phyloP scores from a whole-genome alignment of 2,113 vertebrate species.

The Phyllostomus discolor region DNA sequence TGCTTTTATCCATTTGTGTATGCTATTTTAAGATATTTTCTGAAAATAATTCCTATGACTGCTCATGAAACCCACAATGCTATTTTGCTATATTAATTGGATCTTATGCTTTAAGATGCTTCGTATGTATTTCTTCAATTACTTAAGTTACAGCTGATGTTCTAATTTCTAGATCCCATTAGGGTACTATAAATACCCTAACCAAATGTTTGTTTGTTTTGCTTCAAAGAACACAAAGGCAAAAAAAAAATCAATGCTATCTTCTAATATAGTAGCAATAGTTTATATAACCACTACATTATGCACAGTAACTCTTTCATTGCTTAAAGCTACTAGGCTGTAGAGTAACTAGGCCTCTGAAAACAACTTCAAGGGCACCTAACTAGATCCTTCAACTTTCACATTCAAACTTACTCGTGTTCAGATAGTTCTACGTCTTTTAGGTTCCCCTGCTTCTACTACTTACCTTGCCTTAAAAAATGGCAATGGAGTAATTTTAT shows the following conservation, averaged over 20 bases:
- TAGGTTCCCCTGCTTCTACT: not conserved
- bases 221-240: constrained; percentile 14
- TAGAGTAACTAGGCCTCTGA: not conserved
- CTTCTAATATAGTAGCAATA: not conserved
- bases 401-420: constrained; percentile 20
- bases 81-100: not conserved
- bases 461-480: constrained; percentile 8
- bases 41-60: constrained; percentile 13
- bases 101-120: constrained; percentile 25
- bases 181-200: constrained; percentile 35
- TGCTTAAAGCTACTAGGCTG: constrained; percentile 5
- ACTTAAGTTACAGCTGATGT: constrained; percentile 30
- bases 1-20: not conserved
- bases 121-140: constrained; percentile 14
- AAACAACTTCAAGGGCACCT: constrained; percentile 6
- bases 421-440: not conserved
- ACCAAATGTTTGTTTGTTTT: constrained; percentile 44
- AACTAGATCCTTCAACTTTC: not conserved
- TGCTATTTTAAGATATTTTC: constrained; percentile 12
- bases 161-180: constrained; percentile 32
- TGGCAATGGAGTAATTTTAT: not conserved
- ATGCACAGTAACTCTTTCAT: not conserved
- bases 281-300: not conserved
- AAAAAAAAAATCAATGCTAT: constrained; percentile 2
- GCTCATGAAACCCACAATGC: constrained; percentile 27